Base-by-base conservation (phyloP, 2,888 invertebrate genomes). In the Hyposoter dolosus region DNA sequence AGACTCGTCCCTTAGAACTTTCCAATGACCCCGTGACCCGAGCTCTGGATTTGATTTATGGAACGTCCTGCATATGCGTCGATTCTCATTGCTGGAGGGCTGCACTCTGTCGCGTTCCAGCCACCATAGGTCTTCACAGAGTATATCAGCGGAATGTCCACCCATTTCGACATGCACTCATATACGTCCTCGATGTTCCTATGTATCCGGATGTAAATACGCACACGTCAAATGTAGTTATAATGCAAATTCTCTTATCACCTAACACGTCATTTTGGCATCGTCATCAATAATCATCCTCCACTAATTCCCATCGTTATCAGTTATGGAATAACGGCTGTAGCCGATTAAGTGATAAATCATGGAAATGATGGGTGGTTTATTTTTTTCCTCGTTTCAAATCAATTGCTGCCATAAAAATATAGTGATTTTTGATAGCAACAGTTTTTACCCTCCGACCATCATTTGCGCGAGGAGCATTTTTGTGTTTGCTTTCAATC, bases 211-310 rank as follows among this genome's bases (percentile, higher is more conserved):
- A 56, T 47, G 12, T 43, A 56, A 23, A n/a, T 50, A 35, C 35
- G 23, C 74, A 63, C 72, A 65, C 75, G 82, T 85, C 85, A 75
- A 75, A 85, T 53, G 69, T 74, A 66, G 68, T 85, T 85, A 85
- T 79, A 82, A 85, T 85, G 85, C 85, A 82, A 85, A 85, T 85
- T 82, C 82, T 82, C 82, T 82, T 85, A 85, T 85, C 82, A 74
- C 82, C 77, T 82, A 82, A 85, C 84, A 79, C 82, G 82, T 82
- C 79, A 85, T 82, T 85, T 82, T 75, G 79, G 72, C 63, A 77
- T 60, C 75, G 75, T 79, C 85, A 77, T 75, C 78, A 82, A 84
- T 84, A 84, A 81, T 81, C 84, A 84, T 84, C 76, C 71, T 53
- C 76, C 69, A 75, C 53, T 84, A 77, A 81, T 76, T 84, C 72